Base-by-base conservation (phyloP, 1,140 invertebrate genomes). In the Bombyx mandarina region DNA sequence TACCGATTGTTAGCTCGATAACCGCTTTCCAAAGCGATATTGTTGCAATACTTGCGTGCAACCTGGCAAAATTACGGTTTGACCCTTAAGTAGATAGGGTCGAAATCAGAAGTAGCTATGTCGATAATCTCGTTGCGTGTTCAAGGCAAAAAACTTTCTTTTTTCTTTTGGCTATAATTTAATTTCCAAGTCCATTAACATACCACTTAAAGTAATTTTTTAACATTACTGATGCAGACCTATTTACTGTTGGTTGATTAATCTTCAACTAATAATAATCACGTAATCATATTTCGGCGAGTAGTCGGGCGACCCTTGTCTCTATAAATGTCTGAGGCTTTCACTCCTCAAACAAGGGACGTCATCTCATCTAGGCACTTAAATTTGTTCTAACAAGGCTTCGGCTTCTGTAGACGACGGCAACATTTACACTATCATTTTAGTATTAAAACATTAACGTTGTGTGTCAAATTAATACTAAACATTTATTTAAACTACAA, bases 1-100 rank as follows among this genome's bases (percentile, higher is more conserved):
- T 71, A 76, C 71, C 63, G 70, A 79, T 76, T 76, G 75, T 69
- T 61, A 67, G 71, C 53, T 71, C 68, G 73, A 75, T 72, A 73
- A 69, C 61, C 59, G 58, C 66, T 75, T 75, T 46, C 67, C 66
- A 58, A 75, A 69, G 57, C 60, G 62, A 54, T 61, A 65, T 68
- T 61, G 70, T 68, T 68, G 69, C 70, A 53, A 66, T 53, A 49
- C 59, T 42, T 8, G 22, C 22, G 26, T 35, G 4, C 26, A 10
- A 35, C 7, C 18, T 51, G 18, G n/a, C 7, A 10, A 51, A 35
- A 35, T 35, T 35, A 35, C 26, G 26, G 26, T 35, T 35, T 3
- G 26, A 5, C 26, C 26, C 2, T 35, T 35, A 35, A 35, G 26
- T 35, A 35, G 26, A 35, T 35, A 35, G 26, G 2, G 26, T 35